Percentiles rank a stretch among this genome's conserved stretches.
Evolutionary conservation across 1,140 invertebrate genomes (phyloP).

Genomic region (Drosophila quadrilineata): DNA sequence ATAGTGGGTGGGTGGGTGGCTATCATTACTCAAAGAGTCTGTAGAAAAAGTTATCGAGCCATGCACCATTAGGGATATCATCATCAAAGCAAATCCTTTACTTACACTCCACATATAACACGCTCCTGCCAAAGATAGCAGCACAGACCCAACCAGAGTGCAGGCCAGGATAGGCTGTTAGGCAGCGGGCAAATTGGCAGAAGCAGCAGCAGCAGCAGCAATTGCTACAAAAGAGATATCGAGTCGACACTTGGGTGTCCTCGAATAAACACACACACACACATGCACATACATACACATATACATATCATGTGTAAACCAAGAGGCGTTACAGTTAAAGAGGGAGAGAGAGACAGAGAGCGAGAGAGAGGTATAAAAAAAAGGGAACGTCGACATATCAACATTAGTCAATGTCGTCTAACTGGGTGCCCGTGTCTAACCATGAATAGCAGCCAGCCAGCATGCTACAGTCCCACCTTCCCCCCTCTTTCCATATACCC

Average conservation of each 20-base stretch:
- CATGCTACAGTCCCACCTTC: background rate
- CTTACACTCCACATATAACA: constrained; percentile 56
- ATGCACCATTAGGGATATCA: constrained; percentile 72
- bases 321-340: constrained; percentile 32
- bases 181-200: constrained; percentile 31
- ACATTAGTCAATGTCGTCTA: constrained; percentile 78
- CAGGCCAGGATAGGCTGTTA: constrained; percentile 58
- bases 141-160: constrained; percentile 42
- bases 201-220: constrained; percentile 40
- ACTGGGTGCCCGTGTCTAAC: constrained; percentile 63
- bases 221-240: constrained; percentile 62
- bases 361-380: constrained; percentile 27
- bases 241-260: constrained; percentile 25
- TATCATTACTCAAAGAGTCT: constrained; percentile 63
- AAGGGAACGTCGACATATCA: constrained; percentile 66
- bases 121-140: constrained; percentile 15
- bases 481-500: constrained; percentile 8
- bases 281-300: background rate
- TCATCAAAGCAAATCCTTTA: constrained; percentile 78
- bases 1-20: too few species aligned
- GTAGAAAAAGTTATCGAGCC: constrained; percentile 35
- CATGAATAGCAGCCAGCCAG: constrained; percentile 3
- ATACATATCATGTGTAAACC: constrained; percentile 70
- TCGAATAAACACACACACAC: constrained; percentile 9
- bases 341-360: too few species aligned